Base-by-base conservation (phyloP, 1,140 invertebrate species). In the Colletes gigas region DNA sequence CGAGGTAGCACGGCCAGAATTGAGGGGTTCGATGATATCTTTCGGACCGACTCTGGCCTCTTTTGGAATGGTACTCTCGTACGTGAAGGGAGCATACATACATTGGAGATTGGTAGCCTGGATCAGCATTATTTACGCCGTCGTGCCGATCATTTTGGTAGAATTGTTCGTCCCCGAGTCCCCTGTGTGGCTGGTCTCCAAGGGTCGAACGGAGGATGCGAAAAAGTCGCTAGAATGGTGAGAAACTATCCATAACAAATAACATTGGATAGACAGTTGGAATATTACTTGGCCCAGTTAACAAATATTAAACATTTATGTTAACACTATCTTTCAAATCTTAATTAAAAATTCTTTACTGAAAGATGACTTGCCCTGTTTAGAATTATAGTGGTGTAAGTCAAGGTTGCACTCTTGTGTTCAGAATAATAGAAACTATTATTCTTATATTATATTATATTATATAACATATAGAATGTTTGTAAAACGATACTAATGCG, bases 161-260 rank as follows among this genome's bases (percentile, higher is more conserved):
- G 92, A 94, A 88, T 71, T 95, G 7, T 94, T 94, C 71, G 92
- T 96, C 15, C 96, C 96, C 0, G 96, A 97, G 92, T 96, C 96
- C 74, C 96, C 96, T 3, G 89, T 94, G 0, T 96, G 95, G 94
- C 89, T 96, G 0, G 91, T 96, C 0, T 93, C 93, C 0, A 94
- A 94, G 81, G 95, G 94, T 4, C 90, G 93, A 62, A 89, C 90
- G 39, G 94, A 94, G 4, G 93, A 95, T 65, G 95, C 95, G 8
- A 92, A 91, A 62, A 91, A 92, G 68, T 89, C 94, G 0, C 85
- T 96, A 14, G 89, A 92, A 44, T 94, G 94, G 94, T 92, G 74
- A 83, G 78, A 1, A 60, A 17, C 50, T 1, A 10, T 0, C 50
- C 10, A 14, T 15, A 12, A 19, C 30, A 30, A 69, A 21, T 9